Evolutionary conservation across 2,888 invertebrate species (phyloP), one percentile per base, ranked within the genome.

Genomic region (Agonum fuliginosum): DNA sequence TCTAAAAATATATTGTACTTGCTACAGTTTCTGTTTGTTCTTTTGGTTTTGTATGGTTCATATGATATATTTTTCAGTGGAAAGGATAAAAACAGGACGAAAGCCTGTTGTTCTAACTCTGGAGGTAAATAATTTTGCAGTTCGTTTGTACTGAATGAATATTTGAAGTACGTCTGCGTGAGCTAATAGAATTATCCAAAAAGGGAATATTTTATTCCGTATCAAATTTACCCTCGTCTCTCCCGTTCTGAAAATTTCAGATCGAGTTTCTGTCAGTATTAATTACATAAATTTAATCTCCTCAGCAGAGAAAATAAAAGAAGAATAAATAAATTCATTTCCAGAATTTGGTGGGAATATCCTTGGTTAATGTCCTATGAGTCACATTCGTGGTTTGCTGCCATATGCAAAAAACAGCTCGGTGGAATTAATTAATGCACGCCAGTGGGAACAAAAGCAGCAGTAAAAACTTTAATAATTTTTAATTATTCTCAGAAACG

Each of bases 381-480:
- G 48, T 67, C 75, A 75, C 67, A 75, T 75, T 75, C 67, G 75
- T 67, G 75, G 75, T 75, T 74, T 67, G 51, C 75, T 67, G 75
- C 67, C 48, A 75, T 67, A 75, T 75, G 75, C 75, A 75, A 75
- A 75, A 75, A 75, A 75, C 65, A 75, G 67, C 67, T 75, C 20
- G 34, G 22, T 75, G 75, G 75, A 75, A 67, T 75, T 75, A 75
- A 75, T 75, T 75, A 75, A 67, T 75, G 75, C 65, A 62, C 62
- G 74, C 74, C 74, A 74, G 67, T 67, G 75, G 48, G 67, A 75
- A 46, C 65, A 75, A 75, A 46, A 67, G 43, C 41, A 34, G 67
- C 67, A 65, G 67, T 75, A 75, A 75, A 75, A 75, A 75, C 67
- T 75, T 75, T 75, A 75, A 75, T 75, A 75, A 75, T 75, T 75